Conservation (phyloP, 2,797 vertebrate genomes). For the Paramormyrops hopkinsi region DNA sequence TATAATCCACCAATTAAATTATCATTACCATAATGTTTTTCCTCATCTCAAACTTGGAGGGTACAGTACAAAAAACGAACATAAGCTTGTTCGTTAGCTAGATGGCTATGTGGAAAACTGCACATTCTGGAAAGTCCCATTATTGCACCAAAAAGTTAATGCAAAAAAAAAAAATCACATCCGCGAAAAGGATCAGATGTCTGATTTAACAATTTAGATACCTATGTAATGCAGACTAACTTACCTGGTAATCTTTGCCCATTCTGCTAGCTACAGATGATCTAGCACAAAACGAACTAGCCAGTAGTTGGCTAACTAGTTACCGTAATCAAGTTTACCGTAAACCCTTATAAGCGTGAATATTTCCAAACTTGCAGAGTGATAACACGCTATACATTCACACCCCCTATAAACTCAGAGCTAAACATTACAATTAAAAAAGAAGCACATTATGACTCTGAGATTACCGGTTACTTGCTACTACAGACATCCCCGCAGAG, state of each 20-base stretch:
- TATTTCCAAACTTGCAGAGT: neutral
- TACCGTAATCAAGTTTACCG: neutral
- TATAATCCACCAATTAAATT: neutral
- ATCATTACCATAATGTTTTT: neutral
- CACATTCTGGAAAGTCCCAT: neutral
- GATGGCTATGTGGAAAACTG: neutral
- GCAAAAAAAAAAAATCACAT: neutral
- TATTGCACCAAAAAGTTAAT: neutral
- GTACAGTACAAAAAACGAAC: neutral
- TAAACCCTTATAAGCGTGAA: neutral
- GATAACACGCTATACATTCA: neutral
- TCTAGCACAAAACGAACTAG: constrained; percentile 11
- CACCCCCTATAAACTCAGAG: neutral
- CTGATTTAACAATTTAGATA: neutral
- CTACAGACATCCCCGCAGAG: neutral
- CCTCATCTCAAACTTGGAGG: neutral
- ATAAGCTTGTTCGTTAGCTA: neutral
- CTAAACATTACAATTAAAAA: neutral
- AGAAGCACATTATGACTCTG: neutral
- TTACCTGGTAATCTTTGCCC: neutral
- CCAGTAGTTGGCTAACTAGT: neutral
- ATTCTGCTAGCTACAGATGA: neutral
- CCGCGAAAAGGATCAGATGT: neutral
- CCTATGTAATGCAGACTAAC: neutral
- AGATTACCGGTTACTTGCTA: neutral